These are phyloP conservation scores for Xenentodon cancila DNA, from an alignment of 2,797 vertebrate species.

Conservation along the genomic window DNA sequence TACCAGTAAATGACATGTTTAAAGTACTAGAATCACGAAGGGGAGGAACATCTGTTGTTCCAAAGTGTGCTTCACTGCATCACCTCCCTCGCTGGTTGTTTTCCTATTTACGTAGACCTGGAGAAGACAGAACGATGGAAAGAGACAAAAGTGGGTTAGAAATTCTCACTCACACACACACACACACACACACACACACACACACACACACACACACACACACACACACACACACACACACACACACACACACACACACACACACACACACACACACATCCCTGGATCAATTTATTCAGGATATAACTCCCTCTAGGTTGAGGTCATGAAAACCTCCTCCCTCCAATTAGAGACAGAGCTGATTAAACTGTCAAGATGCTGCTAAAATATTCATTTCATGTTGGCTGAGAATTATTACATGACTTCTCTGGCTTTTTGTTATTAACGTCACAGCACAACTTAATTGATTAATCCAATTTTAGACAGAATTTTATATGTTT, in stretches of 20 bases:
- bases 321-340: conserved; percentile 46
- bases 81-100: conserved; percentile 45
- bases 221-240: conserved; percentile 11
- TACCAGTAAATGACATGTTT: conserved; percentile 68
- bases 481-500: conserved; percentile 35
- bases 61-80: conserved; percentile 48
- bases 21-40: conserved; percentile 54
- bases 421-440: conserved; percentile 60
- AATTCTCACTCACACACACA: conserved; percentile 2
- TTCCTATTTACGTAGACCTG: conserved; percentile 86
- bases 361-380: conserved; percentile 78
- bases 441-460: conserved; percentile 57
- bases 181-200: not conserved
- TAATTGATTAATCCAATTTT: conserved; percentile 63
- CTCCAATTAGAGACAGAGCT: conserved; percentile 66
- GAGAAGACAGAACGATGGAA: conserved; percentile 46
- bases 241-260: conserved; percentile 9
- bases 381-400: conserved; percentile 75
- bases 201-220: conserved; percentile 13
- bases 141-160: conserved; percentile 39
- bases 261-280: conserved; percentile 7
- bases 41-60: conserved; percentile 51
- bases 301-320: conserved; percentile 47
- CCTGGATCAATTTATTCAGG: conserved; percentile 48
- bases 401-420: conserved; percentile 66